phyloP scores from a whole-genome alignment of 2,113 vertebrate genomes.

The Trematomus loennbergii region DNA sequence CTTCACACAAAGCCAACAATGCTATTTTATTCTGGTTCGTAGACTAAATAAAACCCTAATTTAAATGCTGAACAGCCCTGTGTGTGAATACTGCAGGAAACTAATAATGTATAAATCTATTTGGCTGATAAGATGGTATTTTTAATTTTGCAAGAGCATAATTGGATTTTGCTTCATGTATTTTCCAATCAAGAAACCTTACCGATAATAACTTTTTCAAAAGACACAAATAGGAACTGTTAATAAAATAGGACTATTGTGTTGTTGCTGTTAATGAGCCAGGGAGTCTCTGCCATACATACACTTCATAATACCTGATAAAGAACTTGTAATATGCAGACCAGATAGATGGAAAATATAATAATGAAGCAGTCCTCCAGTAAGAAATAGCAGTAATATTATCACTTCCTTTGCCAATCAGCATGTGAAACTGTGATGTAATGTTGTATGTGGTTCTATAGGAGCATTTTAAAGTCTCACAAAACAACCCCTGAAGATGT shows the following conservation, averaged over 20 bases:
- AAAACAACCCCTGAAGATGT: not conserved
- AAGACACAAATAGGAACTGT: not conserved
- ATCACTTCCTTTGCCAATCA: not conserved
- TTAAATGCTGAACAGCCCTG: not conserved
- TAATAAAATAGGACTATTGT: not conserved
- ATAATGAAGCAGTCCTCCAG: not conserved
- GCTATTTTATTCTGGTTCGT: not conserved
- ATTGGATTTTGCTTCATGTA: slow-evolving; percentile 1
- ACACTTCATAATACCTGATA: not conserved
- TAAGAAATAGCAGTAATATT: not conserved
- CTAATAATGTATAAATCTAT: not conserved
- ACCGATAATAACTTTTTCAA: slow-evolving; percentile 5
- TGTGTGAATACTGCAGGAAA: not conserved
- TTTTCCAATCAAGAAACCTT: not conserved
- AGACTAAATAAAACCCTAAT: not conserved
- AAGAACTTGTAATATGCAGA: not conserved
- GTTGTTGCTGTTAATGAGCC: not conserved
- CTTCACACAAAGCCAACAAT: not conserved
- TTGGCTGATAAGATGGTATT: not conserved
- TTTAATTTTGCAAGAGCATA: not conserved
- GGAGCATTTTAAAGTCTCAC: not conserved
- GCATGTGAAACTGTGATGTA: not conserved
- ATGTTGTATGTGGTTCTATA: not conserved
- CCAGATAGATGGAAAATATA: not conserved
- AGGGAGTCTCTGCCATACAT: not conserved